Percentiles rank a stretch among this genome's conserved stretches.
phyloP scores from a whole-genome alignment of 2,888 invertebrate species.

The Drosophila neotestacea region DNA sequence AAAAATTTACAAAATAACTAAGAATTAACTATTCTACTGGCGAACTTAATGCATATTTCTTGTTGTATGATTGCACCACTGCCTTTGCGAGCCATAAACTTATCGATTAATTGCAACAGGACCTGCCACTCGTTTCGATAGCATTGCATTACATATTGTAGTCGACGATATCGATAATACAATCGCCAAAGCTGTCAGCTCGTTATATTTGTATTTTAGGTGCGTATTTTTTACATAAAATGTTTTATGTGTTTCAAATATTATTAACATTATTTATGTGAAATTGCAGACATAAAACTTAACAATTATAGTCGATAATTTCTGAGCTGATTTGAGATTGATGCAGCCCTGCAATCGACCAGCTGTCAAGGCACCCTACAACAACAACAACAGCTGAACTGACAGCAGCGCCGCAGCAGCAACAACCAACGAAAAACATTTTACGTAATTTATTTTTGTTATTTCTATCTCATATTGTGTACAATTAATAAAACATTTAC shows the following conservation, averaged over 20 bases:
- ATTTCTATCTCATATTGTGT: conserved; percentile 29
- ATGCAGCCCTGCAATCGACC: conserved; percentile 49
- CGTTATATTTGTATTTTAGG: too few species aligned
- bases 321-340: background rate
- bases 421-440: conserved; percentile 65
- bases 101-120: conserved; percentile 51
- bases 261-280: background rate
- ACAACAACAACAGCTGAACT: conserved; percentile 64
- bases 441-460: conserved; percentile 73
- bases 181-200: background rate
- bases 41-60: conserved; percentile 68
- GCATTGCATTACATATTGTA: background rate
- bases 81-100: conserved; percentile 27
- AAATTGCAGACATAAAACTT: background rate
- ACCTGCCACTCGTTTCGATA: conserved; percentile 23
- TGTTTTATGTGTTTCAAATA: background rate
- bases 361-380: conserved; percentile 61
- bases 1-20: conserved; percentile 72
- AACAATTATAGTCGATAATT: conserved; percentile 1
- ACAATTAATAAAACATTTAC: conserved; percentile 14
- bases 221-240: too few species aligned
- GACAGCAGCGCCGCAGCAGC: conserved; percentile 69
- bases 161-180: background rate
- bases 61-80: conserved; percentile 60
- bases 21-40: conserved; percentile 73